Conservation (phyloP, 2,888 invertebrate genomes). For the Alloscopus bannaensis region DNA sequence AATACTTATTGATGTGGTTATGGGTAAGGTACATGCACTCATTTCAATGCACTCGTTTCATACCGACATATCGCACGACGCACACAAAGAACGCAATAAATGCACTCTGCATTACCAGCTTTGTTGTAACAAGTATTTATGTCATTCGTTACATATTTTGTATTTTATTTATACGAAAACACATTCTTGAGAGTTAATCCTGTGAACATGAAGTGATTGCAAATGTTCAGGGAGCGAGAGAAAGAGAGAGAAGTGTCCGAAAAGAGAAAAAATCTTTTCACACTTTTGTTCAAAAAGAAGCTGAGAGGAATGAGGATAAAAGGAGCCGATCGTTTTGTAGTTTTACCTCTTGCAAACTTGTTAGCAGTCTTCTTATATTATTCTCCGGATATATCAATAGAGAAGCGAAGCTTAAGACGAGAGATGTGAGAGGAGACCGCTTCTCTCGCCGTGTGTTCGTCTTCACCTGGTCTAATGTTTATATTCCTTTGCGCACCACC, state of each 20-base stretch:
- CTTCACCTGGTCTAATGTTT: neutral
- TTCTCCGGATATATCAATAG: slow-evolving; percentile 47
- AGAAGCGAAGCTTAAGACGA: slow-evolving; percentile 17
- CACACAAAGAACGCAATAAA: too few species aligned
- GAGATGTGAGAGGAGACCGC: slow-evolving; percentile 29
- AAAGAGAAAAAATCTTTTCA: slow-evolving; percentile 70
- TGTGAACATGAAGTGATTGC: neutral
- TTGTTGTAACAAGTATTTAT: too few species aligned
- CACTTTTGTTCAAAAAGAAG: slow-evolving; percentile 67
- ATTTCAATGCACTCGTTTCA: too few species aligned
- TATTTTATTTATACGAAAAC: too few species aligned
- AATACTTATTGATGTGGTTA: too few species aligned
- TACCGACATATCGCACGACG: too few species aligned
- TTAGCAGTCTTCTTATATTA: slow-evolving; percentile 68
- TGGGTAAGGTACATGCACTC: too few species aligned
- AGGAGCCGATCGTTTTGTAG: slow-evolving; percentile 68
- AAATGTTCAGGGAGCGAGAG: neutral
- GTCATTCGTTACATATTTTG: too few species aligned
- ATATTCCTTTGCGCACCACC: neutral
- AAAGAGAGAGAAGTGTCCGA: neutral
- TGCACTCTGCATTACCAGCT: too few species aligned
- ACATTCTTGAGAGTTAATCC: neutral
- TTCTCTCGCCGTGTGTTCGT: slow-evolving; percentile 7
- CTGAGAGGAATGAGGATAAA: slow-evolving; percentile 59
- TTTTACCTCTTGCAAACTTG: slow-evolving; percentile 68